Evolutionary conservation across 1,140 invertebrate species (phyloP), one percentile per base, ranked within the genome.

Genomic region (Tetranychus urticae): DNA sequence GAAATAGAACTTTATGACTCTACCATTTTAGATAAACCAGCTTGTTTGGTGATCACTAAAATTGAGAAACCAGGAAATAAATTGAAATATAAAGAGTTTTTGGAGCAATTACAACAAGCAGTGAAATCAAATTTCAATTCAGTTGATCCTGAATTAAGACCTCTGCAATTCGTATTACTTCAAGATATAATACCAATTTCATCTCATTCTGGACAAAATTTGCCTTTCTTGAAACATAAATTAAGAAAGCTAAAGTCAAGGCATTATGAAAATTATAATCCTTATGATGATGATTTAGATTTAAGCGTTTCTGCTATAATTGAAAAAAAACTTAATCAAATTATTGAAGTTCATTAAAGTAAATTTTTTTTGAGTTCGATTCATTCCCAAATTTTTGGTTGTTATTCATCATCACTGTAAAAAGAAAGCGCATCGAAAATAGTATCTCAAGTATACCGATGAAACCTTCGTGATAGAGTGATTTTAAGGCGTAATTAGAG

Each of bases 1-100:
- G 92, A 97, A 76, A 73, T 97, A 56, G 91, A 96, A 75, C 72
- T 96, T 1, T 97, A 93, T 69, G 82, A 88, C 67, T 73, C 79
- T n/a, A 81, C 84, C 35, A 71, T 97, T 58, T 63, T 92, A 33
- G 72, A 82, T 7, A 94, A 88, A 70, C 90, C 91, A 60, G 79
- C 85, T 2, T 77, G 94, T 50, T 71, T 96, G 61, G 74, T 88
- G 57, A 69, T 97, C 0, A 96, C 96, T 71, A 97, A 97, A 81
- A 86, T 92, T 78, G 92, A 97, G 70, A 67, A 13, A 31, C 14
- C 10, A 42, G 23, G 36, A 14, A 13, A 33, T 3, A 35, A 58
- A 31, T 8, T 45, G 37, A 58, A 45, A 14, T 58, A 58, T 45
- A 31, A 58, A 7, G n/a, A 58, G 3, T 58, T 58, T 45, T 12